Percentiles rank a stretch among this genome's conserved stretches.
phyloP scores from a whole-genome alignment of 2,888 invertebrate genomes.

The Ophioninae sp. region DNA sequence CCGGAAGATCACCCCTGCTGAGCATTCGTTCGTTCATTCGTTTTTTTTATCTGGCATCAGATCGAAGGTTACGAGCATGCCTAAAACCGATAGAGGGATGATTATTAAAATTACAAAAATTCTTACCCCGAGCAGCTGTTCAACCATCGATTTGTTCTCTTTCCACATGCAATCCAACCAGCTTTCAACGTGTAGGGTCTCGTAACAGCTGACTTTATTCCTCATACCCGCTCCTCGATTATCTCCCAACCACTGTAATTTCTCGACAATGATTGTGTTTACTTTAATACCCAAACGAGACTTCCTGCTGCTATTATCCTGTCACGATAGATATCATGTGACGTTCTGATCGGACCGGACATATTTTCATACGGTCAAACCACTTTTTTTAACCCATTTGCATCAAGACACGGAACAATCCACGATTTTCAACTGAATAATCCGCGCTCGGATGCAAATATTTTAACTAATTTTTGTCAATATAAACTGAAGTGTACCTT shows the following conservation, averaged over 20 bases:
- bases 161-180: background rate
- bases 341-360: background rate
- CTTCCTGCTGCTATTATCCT: background rate
- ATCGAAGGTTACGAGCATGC: conserved; percentile 14
- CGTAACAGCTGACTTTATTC: conserved; percentile 24
- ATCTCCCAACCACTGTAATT: conserved; percentile 16
- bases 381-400: background rate
- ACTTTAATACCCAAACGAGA: conserved; percentile 1
- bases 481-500: too few relatives aligned
- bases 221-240: background rate
- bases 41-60: conserved; percentile 22
- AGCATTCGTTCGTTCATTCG: background rate
- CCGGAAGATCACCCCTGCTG: background rate
- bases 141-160: conserved; percentile 25
- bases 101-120: conserved; percentile 15
- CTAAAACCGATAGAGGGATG: conserved; percentile 12
- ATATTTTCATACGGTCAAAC: background rate
- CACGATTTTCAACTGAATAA: too few relatives aligned
- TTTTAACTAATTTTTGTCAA: background rate
- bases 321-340: conserved; percentile 1
- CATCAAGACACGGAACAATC: too few relatives aligned
- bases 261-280: conserved; percentile 11
- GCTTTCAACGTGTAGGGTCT: background rate
- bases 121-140: conserved; percentile 27
- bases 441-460: too few relatives aligned